These are phyloP conservation scores for Pogonophryne albipinna DNA, from an alignment of 2,797 vertebrate genomes.

Conservation along the genomic window DNA sequence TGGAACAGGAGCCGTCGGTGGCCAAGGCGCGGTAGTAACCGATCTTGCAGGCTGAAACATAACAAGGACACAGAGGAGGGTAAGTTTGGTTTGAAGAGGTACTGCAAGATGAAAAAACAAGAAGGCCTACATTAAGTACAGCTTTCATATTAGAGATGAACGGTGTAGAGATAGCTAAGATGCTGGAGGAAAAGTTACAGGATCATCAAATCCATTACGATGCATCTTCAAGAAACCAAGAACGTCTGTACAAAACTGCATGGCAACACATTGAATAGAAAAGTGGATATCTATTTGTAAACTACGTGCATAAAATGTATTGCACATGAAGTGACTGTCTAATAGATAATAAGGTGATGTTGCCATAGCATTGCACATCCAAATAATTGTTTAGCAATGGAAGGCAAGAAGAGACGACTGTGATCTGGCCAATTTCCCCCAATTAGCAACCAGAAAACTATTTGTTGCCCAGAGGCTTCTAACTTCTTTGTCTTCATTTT, in stretches of 20 bases:
- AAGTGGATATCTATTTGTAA: not conserved
- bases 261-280: not conserved
- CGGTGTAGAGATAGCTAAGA: not conserved
- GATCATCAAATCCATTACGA: not conserved
- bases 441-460: constrained; percentile 57
- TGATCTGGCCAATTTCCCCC: constrained; percentile 27
- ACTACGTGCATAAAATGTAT: not conserved
- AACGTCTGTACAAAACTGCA: not conserved
- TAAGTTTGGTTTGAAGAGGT: not conserved
- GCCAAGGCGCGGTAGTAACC: constrained; percentile 96
- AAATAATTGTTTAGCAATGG: constrained; percentile 17
- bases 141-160: not conserved
- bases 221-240: not conserved
- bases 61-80: constrained; percentile 38
- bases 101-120: too few relatives aligned
- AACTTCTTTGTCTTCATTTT: constrained; percentile 31
- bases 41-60: constrained; percentile 92
- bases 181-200: not conserved
- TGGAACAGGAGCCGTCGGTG: constrained; percentile 90
- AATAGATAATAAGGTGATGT: not conserved
- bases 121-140: not conserved
- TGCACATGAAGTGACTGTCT: not conserved
- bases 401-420: constrained; percentile 19
- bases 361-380: not conserved
- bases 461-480: constrained; percentile 16